Percentiles rank a stretch among this genome's conserved stretches.
These are phyloP conservation scores for Nesidiocoris tenuis DNA, from an alignment of 2,888 invertebrate species.

Conservation along the genomic window DNA sequence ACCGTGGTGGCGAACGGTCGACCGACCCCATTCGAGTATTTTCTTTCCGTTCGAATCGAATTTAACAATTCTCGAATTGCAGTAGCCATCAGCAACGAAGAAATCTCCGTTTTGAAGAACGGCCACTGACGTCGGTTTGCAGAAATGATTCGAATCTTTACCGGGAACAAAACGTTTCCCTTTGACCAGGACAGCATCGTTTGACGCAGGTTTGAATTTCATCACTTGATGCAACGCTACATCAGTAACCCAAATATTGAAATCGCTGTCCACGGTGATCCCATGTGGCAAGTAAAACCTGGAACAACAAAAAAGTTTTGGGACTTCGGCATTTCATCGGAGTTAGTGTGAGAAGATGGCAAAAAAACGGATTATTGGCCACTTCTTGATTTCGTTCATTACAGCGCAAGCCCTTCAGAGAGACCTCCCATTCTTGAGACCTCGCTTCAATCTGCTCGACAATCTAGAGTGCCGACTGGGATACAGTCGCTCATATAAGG, in stretches of 20 bases:
- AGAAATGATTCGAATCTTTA: slow-evolving; percentile 74
- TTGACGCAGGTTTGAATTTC: slow-evolving; percentile 73
- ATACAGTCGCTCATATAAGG: too few relatives aligned
- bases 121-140: slow-evolving; percentile 93
- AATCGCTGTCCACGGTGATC: slow-evolving; percentile 80
- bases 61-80: slow-evolving; percentile 76
- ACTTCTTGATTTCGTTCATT: too few relatives aligned
- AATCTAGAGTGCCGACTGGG: too few relatives aligned
- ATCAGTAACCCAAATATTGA: slow-evolving; percentile 93
- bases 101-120: slow-evolving; percentile 84
- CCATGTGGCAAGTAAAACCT: slow-evolving; percentile 94
- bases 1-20: slow-evolving; percentile 51
- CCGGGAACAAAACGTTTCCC: slow-evolving; percentile 86
- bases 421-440: too few relatives aligned
- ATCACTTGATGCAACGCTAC: slow-evolving; percentile 95
- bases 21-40: slow-evolving; percentile 47
- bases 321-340: too few relatives aligned
- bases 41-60: slow-evolving; percentile 69
- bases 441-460: too few relatives aligned
- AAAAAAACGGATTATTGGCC: too few relatives aligned
- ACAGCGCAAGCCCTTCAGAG: too few relatives aligned
- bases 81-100: slow-evolving; percentile 96
- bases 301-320: slow-evolving; percentile 3
- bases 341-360: too few relatives aligned
- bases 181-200: slow-evolving; percentile 70